Evolutionary conservation across 2,797 vertebrate genomes (phyloP), one percentile per base, ranked within the genome.

Genomic region (Dermochelys coriacea): DNA sequence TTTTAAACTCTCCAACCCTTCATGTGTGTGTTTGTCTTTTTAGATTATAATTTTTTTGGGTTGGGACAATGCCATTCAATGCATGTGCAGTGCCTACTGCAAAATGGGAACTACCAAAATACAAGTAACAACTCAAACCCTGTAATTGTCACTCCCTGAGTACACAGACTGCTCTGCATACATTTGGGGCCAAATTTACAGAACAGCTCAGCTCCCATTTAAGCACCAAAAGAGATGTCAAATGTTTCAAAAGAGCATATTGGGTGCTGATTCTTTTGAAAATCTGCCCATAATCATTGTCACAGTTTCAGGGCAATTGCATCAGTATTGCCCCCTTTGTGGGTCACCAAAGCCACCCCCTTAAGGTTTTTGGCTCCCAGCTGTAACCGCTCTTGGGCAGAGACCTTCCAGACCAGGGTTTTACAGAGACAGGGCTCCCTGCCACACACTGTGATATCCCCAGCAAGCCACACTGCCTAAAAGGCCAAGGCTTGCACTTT

Each of bases 31-130:
- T 10, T 57, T n/a, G 29, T 77, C 55, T 80, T 12, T 52, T 88
- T 84, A 50, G 31, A n/a, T 31, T 0, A 0, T 41, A 14, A 82
- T 11, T 8, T 84, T 4, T 79, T 49, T 0, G 0, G 3, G 31
- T 85, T 87, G 4, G 4, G 34, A 0, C 16, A 45, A 52, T 6
- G 50, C 52, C 90, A 59, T 89, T 87, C 57, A 83, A 0, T 1
- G 82, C 87, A 12, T 45, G 41, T 64, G 45, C 88, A 49, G 84
- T 3, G 19, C 29, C 52, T 77, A 21, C 75, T 77, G 47, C 52
- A 64, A 21, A 18, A 23, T 61, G n/a, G 49, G 79, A 59, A 9
- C 49, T 37, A 89, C 79, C 0, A 45, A 29, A 83, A 81, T 6
- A 21, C 1, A 15, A 86, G 3, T 31, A 87, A 71, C 25, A 84